phyloP scores from a whole-genome alignment of 2,888 invertebrate species.

The Netelia fuscicornis region DNA sequence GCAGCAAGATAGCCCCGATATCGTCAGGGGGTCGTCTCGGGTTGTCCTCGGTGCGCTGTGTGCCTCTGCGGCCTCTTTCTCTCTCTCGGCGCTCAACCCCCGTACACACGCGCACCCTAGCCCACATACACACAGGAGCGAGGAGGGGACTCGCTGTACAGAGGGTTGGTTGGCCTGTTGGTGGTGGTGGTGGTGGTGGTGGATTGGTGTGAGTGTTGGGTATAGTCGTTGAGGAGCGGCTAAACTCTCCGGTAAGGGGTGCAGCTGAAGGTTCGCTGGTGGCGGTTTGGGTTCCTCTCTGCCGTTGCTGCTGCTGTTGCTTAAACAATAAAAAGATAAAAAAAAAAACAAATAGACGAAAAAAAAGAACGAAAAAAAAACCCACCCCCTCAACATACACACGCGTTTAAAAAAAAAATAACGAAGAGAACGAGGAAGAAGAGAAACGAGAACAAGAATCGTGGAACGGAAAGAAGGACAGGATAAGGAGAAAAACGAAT shows the following conservation, averaged over 20 bases:
- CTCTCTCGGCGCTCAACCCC: not conserved
- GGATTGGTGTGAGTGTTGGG: constrained; percentile 51
- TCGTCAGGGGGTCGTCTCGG: constrained; percentile 50
- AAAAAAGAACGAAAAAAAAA: not conserved
- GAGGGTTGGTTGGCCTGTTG: constrained; percentile 29
- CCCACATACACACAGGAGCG: not conserved
- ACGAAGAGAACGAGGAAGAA: not conserved
- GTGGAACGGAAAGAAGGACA: not conserved
- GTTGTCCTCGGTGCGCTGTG: constrained; percentile 55
- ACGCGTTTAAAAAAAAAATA: not conserved
- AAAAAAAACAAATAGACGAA: not conserved
- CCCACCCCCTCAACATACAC: not conserved
- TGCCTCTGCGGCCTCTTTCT: constrained; percentile 61
- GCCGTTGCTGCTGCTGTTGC: constrained; percentile 61
- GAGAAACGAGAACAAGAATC: not conserved
- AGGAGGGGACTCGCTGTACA: constrained; percentile 5
- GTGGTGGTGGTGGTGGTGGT: constrained; percentile 36
- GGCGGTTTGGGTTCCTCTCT: constrained; percentile 52
- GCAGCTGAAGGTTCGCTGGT: constrained; percentile 65
- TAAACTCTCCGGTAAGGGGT: constrained; percentile 59
- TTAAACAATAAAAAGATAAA: constrained; percentile 12
- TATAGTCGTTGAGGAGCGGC: constrained; percentile 65
- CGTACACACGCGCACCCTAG: not conserved
- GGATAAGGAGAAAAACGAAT: not conserved
- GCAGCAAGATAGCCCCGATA: constrained; percentile 51